Conservation (phyloP, 1,140 invertebrate genomes). For the Cataglyphis hispanica region DNA sequence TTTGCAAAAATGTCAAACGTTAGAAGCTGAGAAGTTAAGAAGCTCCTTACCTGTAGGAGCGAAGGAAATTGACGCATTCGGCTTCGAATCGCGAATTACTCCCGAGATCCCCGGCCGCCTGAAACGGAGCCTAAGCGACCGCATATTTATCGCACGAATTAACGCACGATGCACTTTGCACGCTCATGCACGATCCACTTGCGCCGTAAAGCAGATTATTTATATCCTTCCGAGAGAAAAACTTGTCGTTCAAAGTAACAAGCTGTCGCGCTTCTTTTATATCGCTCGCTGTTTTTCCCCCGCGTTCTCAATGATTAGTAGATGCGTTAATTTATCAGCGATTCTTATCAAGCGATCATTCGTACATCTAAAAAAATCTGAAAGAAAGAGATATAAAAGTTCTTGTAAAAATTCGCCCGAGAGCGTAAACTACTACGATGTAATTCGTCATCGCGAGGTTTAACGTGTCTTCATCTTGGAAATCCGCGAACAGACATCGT, state of each 20-base stretch:
- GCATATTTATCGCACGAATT: constrained; percentile 65
- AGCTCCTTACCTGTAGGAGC: neutral
- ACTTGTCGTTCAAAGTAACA: constrained; percentile 1
- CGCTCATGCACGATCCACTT: constrained; percentile 65
- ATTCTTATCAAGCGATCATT: neutral
- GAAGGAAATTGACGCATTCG: constrained; percentile 36
- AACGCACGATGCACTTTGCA: constrained; percentile 61
- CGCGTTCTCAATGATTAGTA: constrained; percentile 11
- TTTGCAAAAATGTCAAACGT: neutral
- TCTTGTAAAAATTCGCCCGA: neutral
- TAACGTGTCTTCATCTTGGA: neutral
- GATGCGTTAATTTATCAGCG: neutral
- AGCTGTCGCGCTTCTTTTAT: constrained; percentile 44
- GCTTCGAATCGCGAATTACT: neutral
- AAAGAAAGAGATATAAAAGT: neutral
- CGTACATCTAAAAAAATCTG: neutral
- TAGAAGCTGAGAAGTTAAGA: neutral
- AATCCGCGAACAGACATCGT: neutral
- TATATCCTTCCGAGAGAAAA: constrained; percentile 51
- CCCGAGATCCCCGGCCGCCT: constrained; percentile 24
- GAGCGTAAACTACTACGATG: neutral
- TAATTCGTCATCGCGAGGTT: neutral
- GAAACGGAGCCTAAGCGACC: constrained; percentile 34
- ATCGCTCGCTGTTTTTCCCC: neutral
- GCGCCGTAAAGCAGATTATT: constrained; percentile 66